Conservation (phyloP, 2,113 vertebrate genomes). For the Opisthocomus hoazin region DNA sequence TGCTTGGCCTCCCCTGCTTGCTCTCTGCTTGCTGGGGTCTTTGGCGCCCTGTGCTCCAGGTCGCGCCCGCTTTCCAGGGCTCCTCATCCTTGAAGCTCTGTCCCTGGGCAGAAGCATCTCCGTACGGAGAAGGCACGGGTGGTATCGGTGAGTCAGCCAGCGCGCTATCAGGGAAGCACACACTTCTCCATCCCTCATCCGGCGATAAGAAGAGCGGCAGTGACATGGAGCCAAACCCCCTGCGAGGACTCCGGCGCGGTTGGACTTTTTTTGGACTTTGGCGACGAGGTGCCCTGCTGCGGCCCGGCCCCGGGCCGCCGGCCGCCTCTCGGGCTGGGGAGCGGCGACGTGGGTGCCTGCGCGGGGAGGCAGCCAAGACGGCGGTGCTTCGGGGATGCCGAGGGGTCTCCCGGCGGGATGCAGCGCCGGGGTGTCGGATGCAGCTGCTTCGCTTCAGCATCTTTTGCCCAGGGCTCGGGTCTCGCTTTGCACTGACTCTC, state of each 20-base stretch:
- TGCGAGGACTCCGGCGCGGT: fast-evolving
- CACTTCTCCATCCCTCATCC: not conserved
- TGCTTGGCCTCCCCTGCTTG: not conserved
- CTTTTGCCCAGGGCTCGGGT: not conserved
- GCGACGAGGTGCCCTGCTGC: not conserved
- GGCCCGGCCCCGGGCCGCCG: fast-evolving
- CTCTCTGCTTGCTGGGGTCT: not conserved
- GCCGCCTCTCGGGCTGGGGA: not conserved
- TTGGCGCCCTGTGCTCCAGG: not conserved
- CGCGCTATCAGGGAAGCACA: not conserved
- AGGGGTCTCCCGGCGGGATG: not conserved
- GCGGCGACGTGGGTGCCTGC: not conserved
- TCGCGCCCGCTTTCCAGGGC: fast-evolving
- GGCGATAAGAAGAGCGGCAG: not conserved
- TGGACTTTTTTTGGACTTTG: not conserved
- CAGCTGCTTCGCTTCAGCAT: not conserved
- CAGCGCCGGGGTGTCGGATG: not conserved
- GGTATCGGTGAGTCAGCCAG: not conserved
- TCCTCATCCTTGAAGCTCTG: not conserved
- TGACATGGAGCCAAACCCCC: fast-evolving
- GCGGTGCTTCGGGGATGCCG: fast-evolving
- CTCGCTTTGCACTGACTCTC: not conserved
- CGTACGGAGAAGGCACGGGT: fast-evolving
- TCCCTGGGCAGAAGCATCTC: not conserved
- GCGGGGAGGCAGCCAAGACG: fast-evolving